Percentiles rank a stretch among this genome's conserved stretches.
Conservation (phyloP, 2,797 vertebrate genomes). For the Gambusia yucatana region DNA sequence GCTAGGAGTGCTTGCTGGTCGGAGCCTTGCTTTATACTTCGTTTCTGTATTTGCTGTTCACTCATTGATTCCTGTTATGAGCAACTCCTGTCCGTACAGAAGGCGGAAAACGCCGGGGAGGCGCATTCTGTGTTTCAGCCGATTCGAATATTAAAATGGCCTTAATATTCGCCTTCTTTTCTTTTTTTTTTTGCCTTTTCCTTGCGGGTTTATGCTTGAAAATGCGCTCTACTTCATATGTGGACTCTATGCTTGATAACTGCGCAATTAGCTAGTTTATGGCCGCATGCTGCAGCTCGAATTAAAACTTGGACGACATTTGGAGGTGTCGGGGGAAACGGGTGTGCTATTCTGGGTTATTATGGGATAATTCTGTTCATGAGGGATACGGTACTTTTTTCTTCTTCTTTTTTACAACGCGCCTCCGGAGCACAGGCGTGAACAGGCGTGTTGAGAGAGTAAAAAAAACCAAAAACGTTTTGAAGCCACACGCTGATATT, state of each 20-base stretch:
- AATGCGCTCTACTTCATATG: slow-evolving; percentile 15
- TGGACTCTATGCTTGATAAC: slow-evolving; percentile 51
- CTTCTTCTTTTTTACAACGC: slow-evolving; percentile 14
- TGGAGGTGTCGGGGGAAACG: slow-evolving; percentile 17
- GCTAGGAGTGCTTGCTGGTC: not conserved
- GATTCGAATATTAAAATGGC: too few relatives aligned
- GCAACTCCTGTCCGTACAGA: slow-evolving; percentile 7
- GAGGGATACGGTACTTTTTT: not conserved
- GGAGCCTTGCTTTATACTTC: not conserved
- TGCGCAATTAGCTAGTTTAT: slow-evolving; percentile 68
- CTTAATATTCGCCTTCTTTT: fast-evolving
- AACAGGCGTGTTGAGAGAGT: slow-evolving; percentile 45
- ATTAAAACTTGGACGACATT: slow-evolving; percentile 46
- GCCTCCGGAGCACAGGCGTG: slow-evolving; percentile 46
- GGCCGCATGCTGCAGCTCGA: slow-evolving; percentile 30
- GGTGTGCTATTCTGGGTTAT: slow-evolving; percentile 51
- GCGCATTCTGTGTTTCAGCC: slow-evolving; percentile 5
- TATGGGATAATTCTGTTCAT: slow-evolving; percentile 44
- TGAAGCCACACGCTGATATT: not conserved
- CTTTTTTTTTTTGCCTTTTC: not conserved
- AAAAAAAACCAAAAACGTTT: not conserved
- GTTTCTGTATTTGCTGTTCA: slow-evolving; percentile 5
- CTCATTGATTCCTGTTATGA: slow-evolving; percentile 34
- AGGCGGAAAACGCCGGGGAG: slow-evolving; percentile 60
- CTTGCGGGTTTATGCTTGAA: not conserved